phyloP scores from a whole-genome alignment of 2,888 invertebrate species.

The Dryobota labecula region DNA sequence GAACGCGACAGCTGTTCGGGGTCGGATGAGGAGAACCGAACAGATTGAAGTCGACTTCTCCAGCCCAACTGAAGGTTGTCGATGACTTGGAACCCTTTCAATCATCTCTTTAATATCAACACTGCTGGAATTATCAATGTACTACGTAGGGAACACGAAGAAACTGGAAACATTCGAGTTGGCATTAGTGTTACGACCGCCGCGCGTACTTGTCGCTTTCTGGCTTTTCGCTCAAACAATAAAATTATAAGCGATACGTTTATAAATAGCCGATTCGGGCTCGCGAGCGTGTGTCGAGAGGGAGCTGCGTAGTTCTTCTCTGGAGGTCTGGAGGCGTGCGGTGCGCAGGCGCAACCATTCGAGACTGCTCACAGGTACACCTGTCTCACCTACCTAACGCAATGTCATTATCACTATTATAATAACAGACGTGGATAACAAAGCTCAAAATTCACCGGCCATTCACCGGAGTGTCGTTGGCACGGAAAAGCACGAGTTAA shows the following conservation, averaged over 20 bases:
- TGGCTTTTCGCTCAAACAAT: conserved; percentile 88
- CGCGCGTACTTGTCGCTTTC: conserved; percentile 87
- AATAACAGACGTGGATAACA: conserved; percentile 80
- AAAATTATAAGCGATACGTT: conserved; percentile 88
- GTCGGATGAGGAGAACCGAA: conserved; percentile 32
- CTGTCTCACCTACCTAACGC: conserved; percentile 85
- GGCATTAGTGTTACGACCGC: conserved; percentile 85
- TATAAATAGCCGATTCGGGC: conserved; percentile 85
- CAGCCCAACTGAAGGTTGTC: conserved; percentile 58
- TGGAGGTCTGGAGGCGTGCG: conserved; percentile 86
- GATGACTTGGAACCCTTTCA: conserved; percentile 68
- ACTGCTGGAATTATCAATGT: conserved; percentile 72
- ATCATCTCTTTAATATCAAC: conserved; percentile 63
- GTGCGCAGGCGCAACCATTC: conserved; percentile 80
- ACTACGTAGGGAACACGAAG: conserved; percentile 66
- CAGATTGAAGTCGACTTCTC: conserved; percentile 21
- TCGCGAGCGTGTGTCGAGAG: conserved; percentile 73
- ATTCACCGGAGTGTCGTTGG: conserved; percentile 60
- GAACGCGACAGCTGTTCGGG: conserved; percentile 9
- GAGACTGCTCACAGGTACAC: conserved; percentile 87
- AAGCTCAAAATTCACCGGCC: conserved; percentile 80
- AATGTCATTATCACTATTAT: conserved; percentile 89
- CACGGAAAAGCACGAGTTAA: conserved; percentile 67
- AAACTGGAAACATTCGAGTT: conserved; percentile 77
- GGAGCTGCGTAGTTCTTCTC: conserved; percentile 78